phyloP scores from a whole-genome alignment of 1,140 invertebrate species.

The Hycleus phaleratus region DNA sequence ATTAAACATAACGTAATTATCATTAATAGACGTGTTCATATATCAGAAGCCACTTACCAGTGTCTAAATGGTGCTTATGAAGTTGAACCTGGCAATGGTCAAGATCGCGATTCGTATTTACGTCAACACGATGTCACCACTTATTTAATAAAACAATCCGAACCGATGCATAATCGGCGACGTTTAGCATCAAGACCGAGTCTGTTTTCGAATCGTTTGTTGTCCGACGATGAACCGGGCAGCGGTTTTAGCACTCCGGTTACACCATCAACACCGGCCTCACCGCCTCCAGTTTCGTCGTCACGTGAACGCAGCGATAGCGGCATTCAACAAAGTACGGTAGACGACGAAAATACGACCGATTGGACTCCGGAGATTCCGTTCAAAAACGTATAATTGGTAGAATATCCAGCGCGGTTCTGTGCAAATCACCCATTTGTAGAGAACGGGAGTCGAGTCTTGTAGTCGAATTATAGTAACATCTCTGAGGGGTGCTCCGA shows the following conservation, averaged over 20 bases:
- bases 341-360: slow-evolving; percentile 65
- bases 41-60: slow-evolving; percentile 76
- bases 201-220: slow-evolving; percentile 45
- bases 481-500: no score
- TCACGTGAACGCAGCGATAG: slow-evolving; percentile 37
- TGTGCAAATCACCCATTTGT: no score
- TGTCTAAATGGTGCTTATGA: slow-evolving; percentile 84
- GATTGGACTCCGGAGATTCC: slow-evolving; percentile 89
- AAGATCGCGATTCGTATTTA: slow-evolving; percentile 74
- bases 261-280: slow-evolving; percentile 43
- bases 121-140: slow-evolving; percentile 84
- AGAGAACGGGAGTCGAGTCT: no score
- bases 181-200: slow-evolving; percentile 47
- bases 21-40: slow-evolving; percentile 72
- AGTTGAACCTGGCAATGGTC: slow-evolving; percentile 85
- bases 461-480: no score
- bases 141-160: slow-evolving; percentile 81
- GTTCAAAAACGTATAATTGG: slow-evolving; percentile 68
- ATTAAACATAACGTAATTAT: slow-evolving; percentile 1
- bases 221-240: slow-evolving; percentile 46
- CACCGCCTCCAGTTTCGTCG: slow-evolving; percentile 34
- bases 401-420: slow-evolving; percentile 20
- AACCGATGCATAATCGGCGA: slow-evolving; percentile 57
- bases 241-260: slow-evolving; percentile 34
- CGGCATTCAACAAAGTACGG: slow-evolving; percentile 41